Conservation (phyloP, 2,797 vertebrate species). For the Sebastes aleutianus region DNA sequence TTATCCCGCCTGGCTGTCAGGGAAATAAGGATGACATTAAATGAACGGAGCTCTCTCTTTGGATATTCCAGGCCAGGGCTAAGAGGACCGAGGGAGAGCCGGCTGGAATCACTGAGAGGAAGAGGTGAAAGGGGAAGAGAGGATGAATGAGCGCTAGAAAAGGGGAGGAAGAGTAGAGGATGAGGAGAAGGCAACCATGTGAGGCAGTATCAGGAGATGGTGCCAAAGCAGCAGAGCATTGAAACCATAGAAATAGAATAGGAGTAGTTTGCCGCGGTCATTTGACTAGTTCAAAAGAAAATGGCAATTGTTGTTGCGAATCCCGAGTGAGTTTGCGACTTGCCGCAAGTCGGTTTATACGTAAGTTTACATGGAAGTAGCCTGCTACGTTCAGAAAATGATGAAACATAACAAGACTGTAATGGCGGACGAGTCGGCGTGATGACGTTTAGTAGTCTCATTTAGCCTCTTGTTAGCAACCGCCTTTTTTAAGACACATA, state of each 20-base stretch:
- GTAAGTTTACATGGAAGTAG: background rate
- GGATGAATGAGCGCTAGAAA: conserved; percentile 28
- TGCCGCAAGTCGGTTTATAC: too few relatives aligned
- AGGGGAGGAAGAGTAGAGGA: background rate
- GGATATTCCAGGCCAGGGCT: conserved; percentile 56
- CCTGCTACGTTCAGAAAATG: too few relatives aligned
- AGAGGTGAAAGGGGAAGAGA: conserved; percentile 25
- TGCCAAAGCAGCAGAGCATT: conserved; percentile 6
- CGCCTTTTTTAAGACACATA: too few relatives aligned
- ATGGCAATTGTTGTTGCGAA: background rate
- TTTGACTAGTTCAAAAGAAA: background rate
- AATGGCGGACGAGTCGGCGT: too few relatives aligned
- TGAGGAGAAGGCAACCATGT: background rate
- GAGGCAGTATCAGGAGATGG: conserved; percentile 11
- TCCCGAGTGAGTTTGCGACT: too few relatives aligned
- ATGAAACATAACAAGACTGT: too few relatives aligned
- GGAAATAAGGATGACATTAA: conserved; percentile 68
- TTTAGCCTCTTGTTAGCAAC: too few relatives aligned
- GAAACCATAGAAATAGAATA: background rate
- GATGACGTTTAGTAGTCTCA: too few relatives aligned
- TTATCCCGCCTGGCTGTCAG: conserved; percentile 54
- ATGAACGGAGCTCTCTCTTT: conserved; percentile 62
- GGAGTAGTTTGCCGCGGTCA: background rate
- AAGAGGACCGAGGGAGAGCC: conserved; percentile 19
- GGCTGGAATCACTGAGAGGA: conserved; percentile 29